These are phyloP conservation scores for Callocephalon fimbriatum DNA, from an alignment of 2,113 vertebrate genomes.

Conservation along the genomic window DNA sequence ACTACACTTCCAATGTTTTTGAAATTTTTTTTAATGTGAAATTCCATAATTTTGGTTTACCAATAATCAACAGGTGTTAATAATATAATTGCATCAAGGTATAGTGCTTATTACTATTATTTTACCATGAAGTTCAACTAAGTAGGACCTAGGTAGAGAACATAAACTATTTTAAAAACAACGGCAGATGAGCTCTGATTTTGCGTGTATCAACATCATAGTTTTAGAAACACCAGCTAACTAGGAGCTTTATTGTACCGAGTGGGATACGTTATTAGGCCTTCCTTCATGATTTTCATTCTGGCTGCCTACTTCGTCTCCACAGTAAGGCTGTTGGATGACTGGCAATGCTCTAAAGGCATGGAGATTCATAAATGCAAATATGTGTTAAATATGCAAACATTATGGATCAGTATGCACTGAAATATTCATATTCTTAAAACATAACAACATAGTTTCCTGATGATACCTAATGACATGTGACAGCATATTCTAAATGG, in stretches of 20 bases:
- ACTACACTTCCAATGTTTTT: not conserved
- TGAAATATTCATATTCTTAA: slow-evolving; percentile 30
- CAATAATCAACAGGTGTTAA: not conserved
- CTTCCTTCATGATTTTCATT: not conserved
- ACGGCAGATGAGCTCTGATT: not conserved
- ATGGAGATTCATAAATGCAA: slow-evolving; percentile 50
- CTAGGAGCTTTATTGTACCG: not conserved
- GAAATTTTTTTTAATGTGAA: not conserved
- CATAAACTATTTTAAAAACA: not conserved
- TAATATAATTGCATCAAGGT: not conserved
- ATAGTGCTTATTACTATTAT: not conserved
- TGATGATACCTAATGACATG: not conserved
- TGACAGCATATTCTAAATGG: slow-evolving; percentile 22
- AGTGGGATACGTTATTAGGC: not conserved
- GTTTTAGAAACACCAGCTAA: not conserved
- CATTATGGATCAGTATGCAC: slow-evolving; percentile 7
- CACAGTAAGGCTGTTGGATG: not conserved
- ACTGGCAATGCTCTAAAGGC: not conserved
- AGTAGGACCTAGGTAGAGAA: not conserved
- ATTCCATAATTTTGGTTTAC: not conserved
- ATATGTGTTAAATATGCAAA: slow-evolving; percentile 40
- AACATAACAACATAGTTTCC: slow-evolving; percentile 6
- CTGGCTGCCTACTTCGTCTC: not conserved
- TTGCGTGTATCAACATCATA: not conserved
- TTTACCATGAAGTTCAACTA: not conserved